Evolutionary conservation across 2,113 vertebrate species (phyloP).

Genomic region (Okapia johnstoni): DNA sequence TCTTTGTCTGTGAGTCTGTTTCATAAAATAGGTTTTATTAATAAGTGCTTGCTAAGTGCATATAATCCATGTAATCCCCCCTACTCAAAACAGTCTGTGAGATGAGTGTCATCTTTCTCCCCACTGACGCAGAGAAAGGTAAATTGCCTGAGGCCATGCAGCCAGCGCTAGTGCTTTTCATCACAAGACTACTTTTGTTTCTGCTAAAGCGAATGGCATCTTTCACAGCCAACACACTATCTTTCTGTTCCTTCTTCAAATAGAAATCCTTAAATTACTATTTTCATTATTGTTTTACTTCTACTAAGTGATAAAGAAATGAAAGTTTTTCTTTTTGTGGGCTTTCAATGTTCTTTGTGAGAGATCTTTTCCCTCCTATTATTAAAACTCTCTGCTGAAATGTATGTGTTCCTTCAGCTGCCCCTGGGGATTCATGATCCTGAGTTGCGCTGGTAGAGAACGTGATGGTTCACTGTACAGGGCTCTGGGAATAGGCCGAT

Average conservation of each 20-base stretch:
- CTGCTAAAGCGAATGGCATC: background rate
- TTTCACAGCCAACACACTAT: background rate
- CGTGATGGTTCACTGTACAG: fast-evolving
- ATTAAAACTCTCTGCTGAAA: background rate
- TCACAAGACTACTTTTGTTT: background rate
- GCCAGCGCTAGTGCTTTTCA: background rate
- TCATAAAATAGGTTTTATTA: background rate
- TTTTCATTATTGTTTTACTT: conserved; percentile 21
- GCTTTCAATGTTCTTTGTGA: background rate
- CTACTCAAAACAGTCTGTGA: background rate
- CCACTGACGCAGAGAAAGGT: background rate
- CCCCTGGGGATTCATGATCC: background rate
- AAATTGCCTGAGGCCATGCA: background rate
- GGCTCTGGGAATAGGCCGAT: background rate
- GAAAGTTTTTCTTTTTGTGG: background rate
- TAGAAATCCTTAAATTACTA: background rate
- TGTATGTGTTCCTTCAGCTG: background rate
- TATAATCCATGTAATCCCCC: background rate
- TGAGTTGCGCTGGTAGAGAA: background rate
- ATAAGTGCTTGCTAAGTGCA: background rate
- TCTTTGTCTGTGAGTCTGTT: background rate
- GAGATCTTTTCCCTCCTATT: background rate
- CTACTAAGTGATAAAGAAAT: background rate
- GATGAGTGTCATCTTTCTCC: fast-evolving
- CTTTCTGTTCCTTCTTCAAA: background rate